phyloP scores from a whole-genome alignment of 2,113 vertebrate genomes.

The Eublepharis macularius region DNA sequence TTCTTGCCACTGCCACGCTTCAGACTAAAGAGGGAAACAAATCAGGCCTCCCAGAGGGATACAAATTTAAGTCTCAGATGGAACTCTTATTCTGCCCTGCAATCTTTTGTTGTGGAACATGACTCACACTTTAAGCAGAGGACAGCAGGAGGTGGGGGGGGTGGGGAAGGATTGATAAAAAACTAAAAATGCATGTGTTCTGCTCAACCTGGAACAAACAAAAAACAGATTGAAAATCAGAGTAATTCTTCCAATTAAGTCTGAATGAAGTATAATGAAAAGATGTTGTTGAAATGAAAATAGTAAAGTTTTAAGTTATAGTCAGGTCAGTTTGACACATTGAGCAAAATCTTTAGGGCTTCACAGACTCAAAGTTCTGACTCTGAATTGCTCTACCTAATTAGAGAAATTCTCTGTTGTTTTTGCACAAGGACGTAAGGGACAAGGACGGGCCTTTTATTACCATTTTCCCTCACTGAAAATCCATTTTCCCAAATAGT shows the following conservation, averaged over 20 bases:
- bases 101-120: background rate
- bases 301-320: background rate
- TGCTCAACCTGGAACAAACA: background rate
- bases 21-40: background rate
- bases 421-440: background rate
- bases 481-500: background rate
- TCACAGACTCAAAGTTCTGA: background rate
- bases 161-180: background rate
- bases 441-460: background rate
- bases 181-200: background rate
- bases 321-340: background rate
- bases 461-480: background rate
- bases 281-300: background rate
- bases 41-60: background rate
- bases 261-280: background rate
- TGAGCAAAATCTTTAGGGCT: background rate
- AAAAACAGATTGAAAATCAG: background rate
- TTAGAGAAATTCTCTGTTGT: background rate
- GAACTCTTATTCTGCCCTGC: background rate
- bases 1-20: rapidly evolving
- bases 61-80: conserved; percentile 5
- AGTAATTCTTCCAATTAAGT: background rate
- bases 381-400: background rate
- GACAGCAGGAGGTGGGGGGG: background rate
- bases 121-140: background rate